Percentiles rank a stretch among this genome's conserved stretches.
These are phyloP conservation scores for Leptinotarsa haldemani DNA, from an alignment of 2,888 invertebrate genomes.

Conservation along the genomic window DNA sequence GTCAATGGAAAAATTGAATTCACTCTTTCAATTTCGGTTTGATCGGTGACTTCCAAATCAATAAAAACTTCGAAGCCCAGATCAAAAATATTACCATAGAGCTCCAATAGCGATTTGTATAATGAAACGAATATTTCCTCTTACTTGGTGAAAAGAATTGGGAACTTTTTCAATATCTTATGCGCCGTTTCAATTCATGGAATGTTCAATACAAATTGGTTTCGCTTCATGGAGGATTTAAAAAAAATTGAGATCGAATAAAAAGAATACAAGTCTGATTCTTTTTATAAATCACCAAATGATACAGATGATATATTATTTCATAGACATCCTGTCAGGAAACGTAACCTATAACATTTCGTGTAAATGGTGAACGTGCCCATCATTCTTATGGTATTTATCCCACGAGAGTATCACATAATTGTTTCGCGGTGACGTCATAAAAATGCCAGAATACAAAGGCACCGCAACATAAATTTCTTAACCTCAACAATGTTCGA, in stretches of 20 bases:
- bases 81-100: conserved; percentile 5
- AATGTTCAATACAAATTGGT: neutral
- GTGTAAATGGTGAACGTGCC: neutral
- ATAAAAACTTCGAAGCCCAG: neutral
- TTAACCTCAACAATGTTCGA: conserved; percentile 34
- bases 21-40: neutral
- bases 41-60: neutral
- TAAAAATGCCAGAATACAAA: conserved; percentile 26
- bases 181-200: neutral
- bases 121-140: conserved; percentile 1
- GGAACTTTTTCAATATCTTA: conserved; percentile 1
- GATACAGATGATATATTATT: neutral
- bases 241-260: neutral
- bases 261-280: neutral
- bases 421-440: conserved; percentile 3
- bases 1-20: neutral
- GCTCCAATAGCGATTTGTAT: conserved; percentile 2
- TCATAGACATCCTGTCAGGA: too few species aligned
- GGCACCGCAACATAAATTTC: conserved; percentile 35
- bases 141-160: neutral
- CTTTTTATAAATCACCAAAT: too few species aligned
- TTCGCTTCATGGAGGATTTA: neutral
- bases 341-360: conserved; percentile 2
- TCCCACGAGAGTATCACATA: conserved; percentile 4
- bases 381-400: conserved; percentile 9